These are phyloP conservation scores for Cyclina sinensis DNA, from an alignment of 1,140 invertebrate genomes.

Conservation along the genomic window DNA sequence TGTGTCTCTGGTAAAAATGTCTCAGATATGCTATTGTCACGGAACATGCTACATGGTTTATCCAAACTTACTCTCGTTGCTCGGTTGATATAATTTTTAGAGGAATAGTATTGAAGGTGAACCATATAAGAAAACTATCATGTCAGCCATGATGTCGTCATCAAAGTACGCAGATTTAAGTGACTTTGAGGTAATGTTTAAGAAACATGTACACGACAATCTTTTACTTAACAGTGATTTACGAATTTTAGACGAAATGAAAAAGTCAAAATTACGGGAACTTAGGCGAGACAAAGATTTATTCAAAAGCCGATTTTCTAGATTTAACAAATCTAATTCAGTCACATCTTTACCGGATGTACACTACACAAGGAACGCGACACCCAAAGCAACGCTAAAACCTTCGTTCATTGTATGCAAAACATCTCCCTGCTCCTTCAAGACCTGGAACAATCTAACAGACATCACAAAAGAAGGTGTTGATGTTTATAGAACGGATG, in stretches of 20 bases:
- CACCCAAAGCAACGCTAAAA: neutral
- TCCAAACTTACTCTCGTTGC: too few species aligned
- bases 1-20: too few species aligned
- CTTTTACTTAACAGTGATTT: slow-evolving; percentile 31
- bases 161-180: neutral
- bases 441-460: slow-evolving; percentile 45
- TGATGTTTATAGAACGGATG: slow-evolving; percentile 49
- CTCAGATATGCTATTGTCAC: too few species aligned
- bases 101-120: too few species aligned
- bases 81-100: too few species aligned
- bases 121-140: too few species aligned
- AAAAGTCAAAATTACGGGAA: slow-evolving; percentile 44
- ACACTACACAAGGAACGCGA: neutral
- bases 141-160: neutral
- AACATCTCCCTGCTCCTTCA: slow-evolving; percentile 29
- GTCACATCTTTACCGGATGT: neutral
- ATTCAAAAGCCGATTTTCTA: slow-evolving; percentile 10
- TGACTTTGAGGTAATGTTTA: slow-evolving; percentile 48
- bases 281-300: slow-evolving; percentile 23
- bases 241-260: slow-evolving; percentile 21
- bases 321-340: neutral
- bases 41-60: too few species aligned
- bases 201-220: slow-evolving; percentile 42
- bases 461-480: neutral
- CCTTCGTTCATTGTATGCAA: slow-evolving; percentile 43